Evolutionary conservation across 2,888 invertebrate genomes (phyloP).

Genomic region (Microdon myrmicae): DNA sequence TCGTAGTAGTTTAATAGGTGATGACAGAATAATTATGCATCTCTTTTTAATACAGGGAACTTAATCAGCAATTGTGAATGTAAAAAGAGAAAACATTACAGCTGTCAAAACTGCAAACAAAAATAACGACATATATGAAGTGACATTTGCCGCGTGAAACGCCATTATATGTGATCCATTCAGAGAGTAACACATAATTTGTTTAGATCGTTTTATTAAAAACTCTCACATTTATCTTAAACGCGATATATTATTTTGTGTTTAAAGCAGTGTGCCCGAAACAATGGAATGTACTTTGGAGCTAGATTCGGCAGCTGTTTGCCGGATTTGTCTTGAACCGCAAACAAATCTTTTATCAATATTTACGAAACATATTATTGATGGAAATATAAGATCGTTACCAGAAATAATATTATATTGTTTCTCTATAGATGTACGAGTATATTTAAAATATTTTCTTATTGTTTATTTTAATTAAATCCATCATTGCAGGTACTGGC

Average conservation of each 20-base stretch:
- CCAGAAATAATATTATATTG: slow-evolving; percentile 41
- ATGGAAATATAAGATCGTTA: slow-evolving; percentile 31
- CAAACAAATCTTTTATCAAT: slow-evolving; percentile 29
- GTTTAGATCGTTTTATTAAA: slow-evolving; percentile 17
- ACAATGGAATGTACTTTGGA: slow-evolving; percentile 45
- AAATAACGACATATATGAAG: too few species aligned
- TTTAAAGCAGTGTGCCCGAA: too few species aligned
- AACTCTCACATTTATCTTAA: slow-evolving; percentile 36
- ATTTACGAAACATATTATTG: slow-evolving; percentile 41
- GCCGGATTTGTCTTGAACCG: slow-evolving; percentile 33
- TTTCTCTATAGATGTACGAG: slow-evolving; percentile 29
- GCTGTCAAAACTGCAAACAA: too few species aligned
- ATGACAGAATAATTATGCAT: too few species aligned
- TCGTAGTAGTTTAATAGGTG: too few species aligned
- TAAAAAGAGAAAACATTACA: too few species aligned
- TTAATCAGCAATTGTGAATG: too few species aligned
- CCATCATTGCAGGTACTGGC: slow-evolving; percentile 14
- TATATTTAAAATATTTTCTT: background rate
- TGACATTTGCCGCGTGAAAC: background rate
- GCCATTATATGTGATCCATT: background rate
- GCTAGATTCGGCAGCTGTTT: slow-evolving; percentile 39
- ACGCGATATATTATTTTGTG: slow-evolving; percentile 40
- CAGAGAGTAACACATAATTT: too few species aligned
- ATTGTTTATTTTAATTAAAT: background rate
- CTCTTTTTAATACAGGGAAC: too few species aligned